These are phyloP conservation scores for Selene dorsalis DNA, from an alignment of 2,797 vertebrate genomes.

Conservation along the genomic window DNA sequence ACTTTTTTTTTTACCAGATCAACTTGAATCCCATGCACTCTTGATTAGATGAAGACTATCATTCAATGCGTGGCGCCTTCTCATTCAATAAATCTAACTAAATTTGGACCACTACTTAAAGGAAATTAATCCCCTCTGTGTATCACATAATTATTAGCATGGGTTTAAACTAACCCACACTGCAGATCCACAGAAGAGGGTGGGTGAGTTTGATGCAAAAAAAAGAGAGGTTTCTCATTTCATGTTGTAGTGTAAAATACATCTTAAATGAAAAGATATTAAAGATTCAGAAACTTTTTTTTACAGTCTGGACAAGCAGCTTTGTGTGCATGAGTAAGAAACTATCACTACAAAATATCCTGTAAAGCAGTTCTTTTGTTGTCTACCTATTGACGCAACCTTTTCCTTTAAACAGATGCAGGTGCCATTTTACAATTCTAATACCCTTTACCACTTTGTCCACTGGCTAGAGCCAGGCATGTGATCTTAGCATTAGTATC, in stretches of 20 bases:
- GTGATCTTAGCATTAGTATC: constrained; percentile 21
- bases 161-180: constrained; percentile 14
- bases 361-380: constrained; percentile 36
- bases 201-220: background rate
- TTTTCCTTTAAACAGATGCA: constrained; percentile 32
- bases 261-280: background rate
- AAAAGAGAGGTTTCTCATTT: background rate
- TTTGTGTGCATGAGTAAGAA: constrained; percentile 5
- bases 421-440: constrained; percentile 20
- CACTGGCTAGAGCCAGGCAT: background rate
- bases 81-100: constrained; percentile 25
- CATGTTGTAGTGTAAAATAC: constrained; percentile 8
- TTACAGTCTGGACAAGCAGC: constrained; percentile 15
- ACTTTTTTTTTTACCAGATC: constrained; percentile 7
- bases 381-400: constrained; percentile 28
- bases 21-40: constrained; percentile 20
- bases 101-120: constrained; percentile 5
- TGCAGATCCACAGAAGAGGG: background rate
- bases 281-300: background rate
- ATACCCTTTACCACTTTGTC: constrained; percentile 4
- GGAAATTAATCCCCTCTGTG: constrained; percentile 8
- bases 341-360: constrained; percentile 42
- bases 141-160: constrained; percentile 18
- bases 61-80: constrained; percentile 1
- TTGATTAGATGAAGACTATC: background rate